Percentiles rank a stretch among this genome's conserved stretches.
Evolutionary conservation across 37 sponge, comb jelly and placozoan genomes (phyloP).

Genomic region (Oscarella lobularis): DNA sequence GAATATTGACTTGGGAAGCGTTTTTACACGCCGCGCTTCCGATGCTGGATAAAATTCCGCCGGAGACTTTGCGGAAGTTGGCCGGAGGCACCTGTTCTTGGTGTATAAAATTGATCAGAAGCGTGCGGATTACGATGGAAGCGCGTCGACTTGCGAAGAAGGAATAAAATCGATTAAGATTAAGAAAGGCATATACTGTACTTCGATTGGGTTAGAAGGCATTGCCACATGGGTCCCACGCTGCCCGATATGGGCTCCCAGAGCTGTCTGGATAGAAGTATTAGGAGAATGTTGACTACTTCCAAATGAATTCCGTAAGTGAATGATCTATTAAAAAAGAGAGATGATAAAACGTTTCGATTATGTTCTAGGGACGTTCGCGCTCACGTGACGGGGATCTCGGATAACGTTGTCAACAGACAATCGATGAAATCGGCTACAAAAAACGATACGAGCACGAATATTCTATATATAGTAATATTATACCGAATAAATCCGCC

Average conservation of each 20-base stretch:
- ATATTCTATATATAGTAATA: too few relatives aligned
- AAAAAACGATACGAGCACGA: too few relatives aligned
- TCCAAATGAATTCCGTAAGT: conserved; percentile 63
- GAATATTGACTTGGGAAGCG: too few relatives aligned
- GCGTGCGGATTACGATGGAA: conserved; percentile 18
- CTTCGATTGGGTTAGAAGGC: neutral
- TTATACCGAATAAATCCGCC: too few relatives aligned
- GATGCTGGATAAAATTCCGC: conserved; percentile 47
- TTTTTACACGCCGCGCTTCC: conserved; percentile 23
- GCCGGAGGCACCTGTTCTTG: conserved; percentile 45
- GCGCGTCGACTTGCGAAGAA: conserved; percentile 12
- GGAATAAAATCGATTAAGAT: too few relatives aligned
- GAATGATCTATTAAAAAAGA: conserved; percentile 28
- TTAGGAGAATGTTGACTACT: conserved; percentile 30
- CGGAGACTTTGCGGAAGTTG: conserved; percentile 22
- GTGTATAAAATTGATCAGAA: conserved; percentile 34
- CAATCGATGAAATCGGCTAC: neutral
- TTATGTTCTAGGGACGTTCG: neutral
- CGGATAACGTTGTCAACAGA: neutral
- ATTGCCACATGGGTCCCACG: neutral
- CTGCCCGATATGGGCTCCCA: neutral
- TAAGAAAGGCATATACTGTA: neutral
- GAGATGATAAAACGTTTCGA: neutral
- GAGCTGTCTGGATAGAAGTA: conserved; percentile 56
- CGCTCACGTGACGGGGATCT: neutral